A percentile compares a stretch with the other conserved stretches of the same genome.
These are phyloP conservation scores for Gasteruption jaculator DNA, from an alignment of 2,888 invertebrate species.

Conservation along the genomic window DNA sequence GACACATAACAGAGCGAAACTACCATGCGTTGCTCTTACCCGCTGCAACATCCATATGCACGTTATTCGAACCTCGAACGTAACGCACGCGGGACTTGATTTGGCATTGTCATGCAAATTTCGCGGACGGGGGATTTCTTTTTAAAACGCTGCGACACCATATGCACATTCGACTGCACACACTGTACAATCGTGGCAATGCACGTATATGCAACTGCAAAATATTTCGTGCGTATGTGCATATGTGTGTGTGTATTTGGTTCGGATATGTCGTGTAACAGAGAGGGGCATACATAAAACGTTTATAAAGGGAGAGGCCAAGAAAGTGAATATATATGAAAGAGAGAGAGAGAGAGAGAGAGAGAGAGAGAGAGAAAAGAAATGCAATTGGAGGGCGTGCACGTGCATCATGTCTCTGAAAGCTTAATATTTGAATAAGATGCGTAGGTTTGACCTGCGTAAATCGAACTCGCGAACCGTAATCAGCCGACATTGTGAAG, in stretches of 20 bases:
- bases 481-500: conserved; percentile 42
- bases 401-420: conserved; percentile 16
- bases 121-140: conserved; percentile 5
- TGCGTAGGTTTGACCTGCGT: conserved; percentile 36
- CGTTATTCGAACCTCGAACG: not conserved
- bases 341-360: no score
- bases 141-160: not conserved
- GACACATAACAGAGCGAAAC: no score
- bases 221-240: conserved; percentile 5
- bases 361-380: no score
- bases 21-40: no score
- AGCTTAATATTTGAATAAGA: conserved; percentile 41
- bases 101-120: conserved; percentile 40
- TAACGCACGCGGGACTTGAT: conserved; percentile 27
- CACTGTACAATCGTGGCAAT: not conserved
- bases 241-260: conserved; percentile 6
- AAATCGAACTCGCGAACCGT: conserved; percentile 34
- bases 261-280: no score
- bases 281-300: no score
- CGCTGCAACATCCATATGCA: conserved; percentile 12
- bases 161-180: conserved; percentile 9
- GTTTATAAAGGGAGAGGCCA: no score
- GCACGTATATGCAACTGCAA: conserved; percentile 13
- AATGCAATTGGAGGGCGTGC: conserved; percentile 20
- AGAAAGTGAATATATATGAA: no score